Evolutionary conservation across 2,113 vertebrate species (phyloP).

Genomic region (Sula dactylatra): DNA sequence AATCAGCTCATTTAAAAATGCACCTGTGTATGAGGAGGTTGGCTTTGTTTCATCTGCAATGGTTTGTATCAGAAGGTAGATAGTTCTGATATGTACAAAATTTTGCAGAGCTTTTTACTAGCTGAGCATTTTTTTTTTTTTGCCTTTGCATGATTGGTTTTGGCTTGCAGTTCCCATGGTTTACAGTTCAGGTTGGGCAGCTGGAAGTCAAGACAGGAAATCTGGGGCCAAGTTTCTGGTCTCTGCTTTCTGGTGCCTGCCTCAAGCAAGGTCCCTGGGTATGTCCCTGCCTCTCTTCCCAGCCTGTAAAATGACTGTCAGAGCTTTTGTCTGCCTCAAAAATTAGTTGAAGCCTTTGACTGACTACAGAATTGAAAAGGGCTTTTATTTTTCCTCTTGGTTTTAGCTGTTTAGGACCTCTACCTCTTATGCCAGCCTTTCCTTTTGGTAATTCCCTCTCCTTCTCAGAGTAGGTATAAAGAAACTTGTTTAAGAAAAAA

Average conservation of each 20-base stretch:
- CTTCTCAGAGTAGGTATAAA: neutral
- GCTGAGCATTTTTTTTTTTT: neutral
- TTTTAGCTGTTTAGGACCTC: neutral
- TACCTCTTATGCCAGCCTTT: neutral
- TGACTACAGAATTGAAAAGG: neutral
- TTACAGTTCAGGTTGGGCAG: neutral
- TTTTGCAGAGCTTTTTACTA: neutral
- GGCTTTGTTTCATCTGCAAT: neutral
- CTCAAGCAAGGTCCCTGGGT: neutral
- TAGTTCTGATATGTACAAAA: neutral
- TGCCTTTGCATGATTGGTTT: neutral
- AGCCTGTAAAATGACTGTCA: neutral
- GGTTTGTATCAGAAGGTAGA: neutral
- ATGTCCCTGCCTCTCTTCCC: neutral
- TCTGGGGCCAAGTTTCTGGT: neutral
- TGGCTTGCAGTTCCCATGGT: neutral
- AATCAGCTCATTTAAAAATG: neutral
- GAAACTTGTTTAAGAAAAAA: neutral
- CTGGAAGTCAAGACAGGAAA: neutral
- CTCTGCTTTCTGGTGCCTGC: neutral
- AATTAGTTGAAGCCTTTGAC: neutral
- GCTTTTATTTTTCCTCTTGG: neutral
- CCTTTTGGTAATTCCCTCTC: neutral
- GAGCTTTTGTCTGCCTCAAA: neutral
- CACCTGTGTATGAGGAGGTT: neutral